Base-by-base conservation (phyloP, 30 jellyfish, hydroid and myxozoan genomes). In the Aurelia aurita complex sp. Pacific region DNA sequence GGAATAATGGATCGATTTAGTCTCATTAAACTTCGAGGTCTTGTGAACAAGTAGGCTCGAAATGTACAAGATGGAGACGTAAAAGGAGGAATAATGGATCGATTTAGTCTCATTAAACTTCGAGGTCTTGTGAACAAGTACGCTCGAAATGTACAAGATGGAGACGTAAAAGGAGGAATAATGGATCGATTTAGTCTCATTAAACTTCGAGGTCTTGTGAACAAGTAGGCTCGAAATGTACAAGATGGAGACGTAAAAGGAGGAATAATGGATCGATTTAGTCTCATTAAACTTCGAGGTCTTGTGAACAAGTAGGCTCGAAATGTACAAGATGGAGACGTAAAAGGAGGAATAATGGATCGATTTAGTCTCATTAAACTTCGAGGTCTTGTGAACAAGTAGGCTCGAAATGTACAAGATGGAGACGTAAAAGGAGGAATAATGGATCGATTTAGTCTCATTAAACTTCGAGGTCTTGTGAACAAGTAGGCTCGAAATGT, bases 321-420 rank as follows among this genome's bases (percentile, higher is more conserved):
- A 88, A 70, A 77, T 80, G 60, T 57, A 34, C 85, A 35, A 29
- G 77, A 68, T 13, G 76, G 77, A 75, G 67, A 36, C 33, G 85
- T 51, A 76, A 74, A 55, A 52, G 82, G 15, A 23, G 95, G 72
- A 17, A 0, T 17, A 35, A 8, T 16, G 86, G 86, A 32, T 14
- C 73, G 62, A 11, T 32, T n/a, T 76, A 62, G 55, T 71, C 32
- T 6, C 8, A 60, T 60, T 11, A 60, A 40, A 40, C 52, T 40
- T 17, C 70, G 33, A 23, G 70, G 70, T 16, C 32, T 61, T 61
- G 70, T 61, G 19, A 61, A 61, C 7, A 61, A 0, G 7, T 61
- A 17, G 70, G 70, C 10, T 61, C 19, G 14, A 88, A 70, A 77
- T 80, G 60, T 57, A 34, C 85, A 35, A 29, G 77, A 68, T 13